These are phyloP conservation scores for Hyposoter didymator DNA, from an alignment of 2,888 invertebrate genomes.

Conservation along the genomic window DNA sequence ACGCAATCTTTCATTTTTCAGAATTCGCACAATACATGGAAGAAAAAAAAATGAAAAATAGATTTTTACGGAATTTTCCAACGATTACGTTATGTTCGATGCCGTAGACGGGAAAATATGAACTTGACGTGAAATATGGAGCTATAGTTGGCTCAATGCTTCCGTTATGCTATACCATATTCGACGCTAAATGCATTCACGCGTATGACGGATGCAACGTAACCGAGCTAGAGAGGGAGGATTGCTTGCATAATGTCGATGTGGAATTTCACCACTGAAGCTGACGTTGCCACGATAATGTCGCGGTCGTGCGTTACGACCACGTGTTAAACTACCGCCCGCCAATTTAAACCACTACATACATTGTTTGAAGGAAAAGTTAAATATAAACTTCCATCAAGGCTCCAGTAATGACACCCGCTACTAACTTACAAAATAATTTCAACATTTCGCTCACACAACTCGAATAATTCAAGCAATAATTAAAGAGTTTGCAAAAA, in stretches of 20 bases:
- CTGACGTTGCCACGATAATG: slow-evolving; percentile 51
- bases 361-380: slow-evolving; percentile 5
- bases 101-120: neutral
- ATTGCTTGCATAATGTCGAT: slow-evolving; percentile 80
- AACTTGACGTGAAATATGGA: neutral
- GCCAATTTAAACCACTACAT: slow-evolving; percentile 27
- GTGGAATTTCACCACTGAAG: slow-evolving; percentile 58
- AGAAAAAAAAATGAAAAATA: neutral
- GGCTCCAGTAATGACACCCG: neutral
- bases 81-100: neutral
- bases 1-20: no score
- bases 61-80: neutral
- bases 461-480: neutral
- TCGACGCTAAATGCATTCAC: slow-evolving; percentile 31
- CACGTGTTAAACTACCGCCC: slow-evolving; percentile 53
- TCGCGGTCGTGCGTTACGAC: slow-evolving; percentile 50
- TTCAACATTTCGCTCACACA: neutral
- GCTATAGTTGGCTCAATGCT: slow-evolving; percentile 17
- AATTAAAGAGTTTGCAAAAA: neutral
- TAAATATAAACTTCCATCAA: neutral
- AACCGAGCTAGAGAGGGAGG: slow-evolving; percentile 17
- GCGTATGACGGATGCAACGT: slow-evolving; percentile 9
- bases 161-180: slow-evolving; percentile 10
- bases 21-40: neutral
- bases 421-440: neutral